Evolutionary conservation across 2,888 invertebrate genomes (phyloP), one percentile per base, ranked within the genome.

Genomic region (Eilema griseolum): DNA sequence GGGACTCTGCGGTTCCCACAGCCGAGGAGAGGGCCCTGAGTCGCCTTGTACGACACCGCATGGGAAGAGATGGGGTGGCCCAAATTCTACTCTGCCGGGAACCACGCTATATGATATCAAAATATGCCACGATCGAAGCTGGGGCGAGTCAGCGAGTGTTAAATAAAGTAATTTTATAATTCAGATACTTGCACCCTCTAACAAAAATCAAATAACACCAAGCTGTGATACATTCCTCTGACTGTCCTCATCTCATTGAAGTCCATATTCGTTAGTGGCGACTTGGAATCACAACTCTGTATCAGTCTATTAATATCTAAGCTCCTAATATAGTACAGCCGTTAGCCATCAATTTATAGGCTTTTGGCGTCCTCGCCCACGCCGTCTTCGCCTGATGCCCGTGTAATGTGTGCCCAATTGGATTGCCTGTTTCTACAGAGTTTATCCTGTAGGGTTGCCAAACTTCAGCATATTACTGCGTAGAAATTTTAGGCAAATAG

Each of bases 281-380:
- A 64, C 26, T 28, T 26, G 16, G 63, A 63, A 63, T 63, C 41
- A 26, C 41, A 46, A 46, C 63, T 46, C 11, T 65, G 61, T 41
- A n/a, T 59, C 57, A 26, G 68, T 33, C 28, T 70, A 71, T 73
- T 66, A 71, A 52, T 67, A 66, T 52, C 12, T 20, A 66, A 69
- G 70, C 23, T 56, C 69, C 63, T 66, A 75, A 77, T 72, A 74
- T 75, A 75, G 77, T 69, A 74, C 61, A 69, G 70, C 81, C 77
- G 77, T 81, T 81, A 77, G 72, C 77, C 77, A 78, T 81, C 82
- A 85, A 85, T 86, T 84, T 87, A 83, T 82, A 82, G 77, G 79
- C 76, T 82, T 86, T 85, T 79, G 79, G 79, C 81, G 76, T 75
- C 70, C 52, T 70, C 80, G 76, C 84, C 85, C 80, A 85, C 84